Conservation (phyloP, 1,140 invertebrate genomes). For the Drosophila takahashii region DNA sequence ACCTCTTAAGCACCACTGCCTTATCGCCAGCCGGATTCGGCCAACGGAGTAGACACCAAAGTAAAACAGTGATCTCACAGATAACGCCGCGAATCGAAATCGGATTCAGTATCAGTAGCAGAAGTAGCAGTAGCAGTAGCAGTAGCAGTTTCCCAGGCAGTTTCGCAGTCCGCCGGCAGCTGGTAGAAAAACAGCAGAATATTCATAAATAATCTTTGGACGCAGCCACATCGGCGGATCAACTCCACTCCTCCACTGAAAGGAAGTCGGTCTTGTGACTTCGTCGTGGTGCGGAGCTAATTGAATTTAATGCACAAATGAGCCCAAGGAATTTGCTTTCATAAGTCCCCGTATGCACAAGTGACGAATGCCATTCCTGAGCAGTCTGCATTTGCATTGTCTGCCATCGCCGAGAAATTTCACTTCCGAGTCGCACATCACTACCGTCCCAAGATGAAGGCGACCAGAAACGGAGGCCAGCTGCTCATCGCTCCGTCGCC, state of each 20-base stretch:
- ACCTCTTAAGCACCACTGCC: conserved; percentile 14
- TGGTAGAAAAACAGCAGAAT: conserved; percentile 11
- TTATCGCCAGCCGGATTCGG: conserved; percentile 53
- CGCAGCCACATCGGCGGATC: conserved; percentile 34
- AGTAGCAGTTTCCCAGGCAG: conserved; percentile 36
- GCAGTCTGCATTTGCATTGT: conserved; percentile 24
- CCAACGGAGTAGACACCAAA: conserved; percentile 44
- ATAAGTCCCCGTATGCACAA: conserved; percentile 12
- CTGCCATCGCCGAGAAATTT: conserved; percentile 22
- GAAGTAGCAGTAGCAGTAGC: conserved; percentile 8
- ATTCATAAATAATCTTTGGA: conserved; percentile 42
- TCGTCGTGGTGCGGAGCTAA: conserved; percentile 61
- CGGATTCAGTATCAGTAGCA: conserved; percentile 28
- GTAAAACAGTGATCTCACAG: conserved; percentile 48
- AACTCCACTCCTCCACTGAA: conserved; percentile 31
- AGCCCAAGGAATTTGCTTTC: conserved; percentile 66
- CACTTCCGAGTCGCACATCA: conserved; percentile 35
- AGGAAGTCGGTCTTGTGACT: conserved; percentile 77
- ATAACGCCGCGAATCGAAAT: conserved; percentile 20
- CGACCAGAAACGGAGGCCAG: conserved; percentile 60
- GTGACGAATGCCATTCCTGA: conserved; percentile 31
- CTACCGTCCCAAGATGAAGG: conserved; percentile 53
- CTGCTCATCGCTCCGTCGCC: conserved; percentile 62
- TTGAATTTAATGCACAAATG: conserved; percentile 77
- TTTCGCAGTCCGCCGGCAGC: conserved; percentile 16